Evolutionary conservation across 2,797 vertebrate species (phyloP).

Genomic region (Onychomys arenicola): DNA sequence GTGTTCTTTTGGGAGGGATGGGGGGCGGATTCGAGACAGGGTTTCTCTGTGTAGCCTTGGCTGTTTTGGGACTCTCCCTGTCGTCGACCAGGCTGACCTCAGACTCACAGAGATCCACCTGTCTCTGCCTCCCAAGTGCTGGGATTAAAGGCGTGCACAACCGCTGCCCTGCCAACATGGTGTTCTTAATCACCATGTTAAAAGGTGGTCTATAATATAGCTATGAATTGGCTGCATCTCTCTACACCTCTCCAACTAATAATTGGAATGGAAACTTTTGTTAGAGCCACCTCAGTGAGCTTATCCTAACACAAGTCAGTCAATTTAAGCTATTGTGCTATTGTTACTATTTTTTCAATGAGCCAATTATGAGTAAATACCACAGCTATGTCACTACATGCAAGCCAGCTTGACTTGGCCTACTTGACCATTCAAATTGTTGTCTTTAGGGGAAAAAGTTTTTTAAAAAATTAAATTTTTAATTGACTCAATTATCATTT

Average conservation of each 20-base stretch:
- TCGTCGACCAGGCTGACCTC: not conserved
- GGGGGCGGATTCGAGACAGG: not conserved
- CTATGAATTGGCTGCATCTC: not conserved
- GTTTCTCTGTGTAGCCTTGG: not conserved
- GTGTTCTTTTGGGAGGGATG: not conserved
- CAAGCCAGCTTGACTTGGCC: conserved; percentile 21
- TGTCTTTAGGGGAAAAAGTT: not conserved
- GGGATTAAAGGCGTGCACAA: not conserved
- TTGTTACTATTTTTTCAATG: not conserved
- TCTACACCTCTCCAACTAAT: not conserved
- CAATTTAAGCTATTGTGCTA: not conserved
- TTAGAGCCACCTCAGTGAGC: not conserved
- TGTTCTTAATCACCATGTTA: not conserved
- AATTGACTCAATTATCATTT: conserved; percentile 60
- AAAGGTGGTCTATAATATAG: not conserved
- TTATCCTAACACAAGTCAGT: not conserved
- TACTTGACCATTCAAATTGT: conserved; percentile 60
- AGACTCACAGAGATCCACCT: not conserved
- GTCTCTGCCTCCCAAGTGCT: not conserved
- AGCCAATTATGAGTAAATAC: not conserved
- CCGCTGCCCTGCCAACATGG: not conserved
- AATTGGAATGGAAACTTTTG: not conserved
- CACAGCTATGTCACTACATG: not conserved
- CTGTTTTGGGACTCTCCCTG: not conserved
- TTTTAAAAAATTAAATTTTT: conserved; percentile 36